These are phyloP conservation scores for Ashinkailepas kermadecensis DNA, from an alignment of 2,888 invertebrate species.

Conservation along the genomic window DNA sequence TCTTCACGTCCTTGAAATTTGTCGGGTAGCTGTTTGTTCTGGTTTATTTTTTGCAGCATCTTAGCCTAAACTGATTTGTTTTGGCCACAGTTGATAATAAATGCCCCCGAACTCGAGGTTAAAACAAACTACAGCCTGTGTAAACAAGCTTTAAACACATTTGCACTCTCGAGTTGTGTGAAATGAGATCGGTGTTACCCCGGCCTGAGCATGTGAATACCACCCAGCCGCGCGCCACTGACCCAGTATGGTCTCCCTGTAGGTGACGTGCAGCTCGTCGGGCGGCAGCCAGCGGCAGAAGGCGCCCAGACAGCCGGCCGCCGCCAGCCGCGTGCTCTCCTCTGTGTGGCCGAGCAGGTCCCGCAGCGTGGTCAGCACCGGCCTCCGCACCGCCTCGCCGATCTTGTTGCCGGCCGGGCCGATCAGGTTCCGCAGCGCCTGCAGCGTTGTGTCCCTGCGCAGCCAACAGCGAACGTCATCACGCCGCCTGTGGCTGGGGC, in stretches of 20 bases:
- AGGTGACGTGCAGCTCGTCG: conserved; percentile 55
- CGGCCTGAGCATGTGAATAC: too few species aligned
- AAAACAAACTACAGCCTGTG: too few species aligned
- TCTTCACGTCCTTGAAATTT: too few species aligned
- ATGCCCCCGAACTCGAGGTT: too few species aligned
- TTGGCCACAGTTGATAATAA: too few species aligned
- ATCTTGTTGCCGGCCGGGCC: conserved; percentile 80
- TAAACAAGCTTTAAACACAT: too few species aligned
- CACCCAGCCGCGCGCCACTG: conserved; percentile 34
- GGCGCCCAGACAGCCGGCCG: conserved; percentile 85
- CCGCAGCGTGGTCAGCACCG: conserved; percentile 59
- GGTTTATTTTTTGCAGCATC: too few species aligned
- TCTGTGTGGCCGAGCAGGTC: conserved; percentile 63
- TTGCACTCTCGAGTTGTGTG: too few species aligned
- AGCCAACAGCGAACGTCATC: not conserved
- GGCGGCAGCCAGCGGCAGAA: conserved; percentile 64
- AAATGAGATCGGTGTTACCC: too few species aligned
- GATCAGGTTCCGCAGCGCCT: conserved; percentile 72
- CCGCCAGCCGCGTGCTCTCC: conserved; percentile 69
- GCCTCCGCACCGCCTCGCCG: conserved; percentile 68
- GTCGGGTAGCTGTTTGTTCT: too few species aligned
- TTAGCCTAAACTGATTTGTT: too few species aligned
- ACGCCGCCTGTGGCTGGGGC: too few species aligned
- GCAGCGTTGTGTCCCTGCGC: conserved; percentile 78
- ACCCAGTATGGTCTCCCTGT: conserved; percentile 8